Evolutionary conservation across 2,113 vertebrate species (phyloP).

Genomic region (Sylvia atricapilla): DNA sequence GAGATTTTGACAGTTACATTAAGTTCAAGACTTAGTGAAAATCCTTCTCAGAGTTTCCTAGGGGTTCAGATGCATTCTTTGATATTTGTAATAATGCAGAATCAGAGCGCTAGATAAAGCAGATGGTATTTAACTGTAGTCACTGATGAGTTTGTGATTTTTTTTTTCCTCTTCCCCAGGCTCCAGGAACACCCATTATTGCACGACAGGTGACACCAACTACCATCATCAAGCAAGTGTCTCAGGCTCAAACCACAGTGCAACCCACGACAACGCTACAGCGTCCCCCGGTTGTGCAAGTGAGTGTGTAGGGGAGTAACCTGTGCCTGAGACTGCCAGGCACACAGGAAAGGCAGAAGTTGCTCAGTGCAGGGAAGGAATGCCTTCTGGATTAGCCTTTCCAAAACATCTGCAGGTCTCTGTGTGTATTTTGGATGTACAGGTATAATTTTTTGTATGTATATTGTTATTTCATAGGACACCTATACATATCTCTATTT

Average conservation of each 20-base stretch:
- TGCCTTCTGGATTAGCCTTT: neutral
- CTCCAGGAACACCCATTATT: slow-evolving; percentile 83
- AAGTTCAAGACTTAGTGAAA: neutral
- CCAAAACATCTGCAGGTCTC: neutral
- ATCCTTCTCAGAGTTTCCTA: neutral
- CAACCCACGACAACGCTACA: slow-evolving; percentile 85
- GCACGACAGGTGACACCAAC: slow-evolving; percentile 87
- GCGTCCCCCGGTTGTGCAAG: slow-evolving; percentile 89
- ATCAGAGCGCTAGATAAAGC: neutral
- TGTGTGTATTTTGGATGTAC: neutral
- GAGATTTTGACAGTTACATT: neutral
- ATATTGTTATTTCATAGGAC: neutral
- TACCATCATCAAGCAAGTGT: slow-evolving; percentile 89
- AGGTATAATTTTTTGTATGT: neutral
- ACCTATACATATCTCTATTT: neutral
- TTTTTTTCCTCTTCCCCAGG: slow-evolving; percentile 68
- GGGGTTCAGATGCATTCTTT: neutral
- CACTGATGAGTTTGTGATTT: neutral
- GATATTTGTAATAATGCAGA: neutral
- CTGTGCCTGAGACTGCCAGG: neutral
- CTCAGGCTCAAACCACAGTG: slow-evolving; percentile 83
- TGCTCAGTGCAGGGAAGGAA: neutral
- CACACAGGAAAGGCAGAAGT: neutral
- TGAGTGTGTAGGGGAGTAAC: slow-evolving; percentile 39
- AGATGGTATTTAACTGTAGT: neutral